Conservation (phyloP, 1,140 invertebrate genomes). For the Aphidius gifuensis region DNA sequence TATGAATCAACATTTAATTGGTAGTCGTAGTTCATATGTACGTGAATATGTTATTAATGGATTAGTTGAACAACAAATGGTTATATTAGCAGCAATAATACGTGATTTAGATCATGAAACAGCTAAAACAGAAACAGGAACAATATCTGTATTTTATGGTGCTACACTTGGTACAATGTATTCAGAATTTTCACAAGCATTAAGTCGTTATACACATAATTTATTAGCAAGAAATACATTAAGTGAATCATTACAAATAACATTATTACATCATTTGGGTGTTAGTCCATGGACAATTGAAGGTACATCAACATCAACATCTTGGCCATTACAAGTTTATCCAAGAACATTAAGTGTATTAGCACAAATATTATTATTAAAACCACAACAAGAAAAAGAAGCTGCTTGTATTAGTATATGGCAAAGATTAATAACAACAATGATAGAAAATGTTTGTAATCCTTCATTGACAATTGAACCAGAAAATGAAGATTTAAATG, state of each 20-base stretch:
- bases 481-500: conserved; percentile 85
- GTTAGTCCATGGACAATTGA: conserved; percentile 71
- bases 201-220: conserved; percentile 82
- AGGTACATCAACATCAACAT: conserved; percentile 49
- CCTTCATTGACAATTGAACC: conserved; percentile 55
- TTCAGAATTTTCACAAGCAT: conserved; percentile 71
- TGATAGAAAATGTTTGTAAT: conserved; percentile 76
- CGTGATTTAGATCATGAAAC: conserved; percentile 84
- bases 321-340: conserved; percentile 82
- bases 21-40: conserved; percentile 60
- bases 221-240: conserved; percentile 71
- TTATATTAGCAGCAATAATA: conserved; percentile 77
- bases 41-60: conserved; percentile 58
- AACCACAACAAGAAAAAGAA: conserved; percentile 83
- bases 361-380: conserved; percentile 74
- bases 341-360: conserved; percentile 80
- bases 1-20: conserved; percentile 68
- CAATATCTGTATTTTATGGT: conserved; percentile 72
- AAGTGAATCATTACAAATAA: conserved; percentile 67
- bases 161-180: conserved; percentile 69
- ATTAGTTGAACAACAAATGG: conserved; percentile 76
- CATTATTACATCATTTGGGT: conserved; percentile 70
- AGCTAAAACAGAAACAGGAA: conserved; percentile 74
- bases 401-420: conserved; percentile 85
- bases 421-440: conserved; percentile 81